Base-by-base conservation (phyloP, 1,140 invertebrate species). In the Thaumetopoea pityocampa region DNA sequence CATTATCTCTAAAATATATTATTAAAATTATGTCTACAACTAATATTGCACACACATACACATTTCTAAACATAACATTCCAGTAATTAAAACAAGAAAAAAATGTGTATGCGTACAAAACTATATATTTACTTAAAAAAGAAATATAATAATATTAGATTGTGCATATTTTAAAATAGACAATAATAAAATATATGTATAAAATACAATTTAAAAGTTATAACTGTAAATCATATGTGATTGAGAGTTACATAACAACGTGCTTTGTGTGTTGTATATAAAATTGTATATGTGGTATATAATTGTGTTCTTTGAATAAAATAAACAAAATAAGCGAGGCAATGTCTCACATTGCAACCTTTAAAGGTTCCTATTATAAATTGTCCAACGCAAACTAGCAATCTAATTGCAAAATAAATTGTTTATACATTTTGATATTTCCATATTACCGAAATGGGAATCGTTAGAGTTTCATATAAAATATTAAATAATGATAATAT, bases 31-130 rank as follows among this genome's bases (percentile, higher is more conserved):
- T 67, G 24, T 64, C 60, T 76, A 80, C 43, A 83, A 79, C 77
- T 83, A 83, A 81, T 83, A 83, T 83, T 83, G 77, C 79, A 83
- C 77, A 81, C 77, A 83, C 79, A 83, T 83, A 83, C 79, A 83
- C 79, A 83, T 79, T 80, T 71, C 53, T 70, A 64, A 69, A 65
- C 58, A 43, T 56, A 66, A 57, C 43, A 51, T 66, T 64, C 45
- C 59, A 63, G 38, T 54, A 57, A 55, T 55, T 46, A 49, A 63
- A 60, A 56, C 43, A 67, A 61, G 47, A 52, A 34, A 57, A 70
- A 71, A 72, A 79, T 79, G 77, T 83, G 77, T 83, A 79, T 81
- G 77, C 67, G 77, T 54, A 81, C 66, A 76, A 79, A 77, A 70
- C 55, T 70, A 78, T 71, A n/a, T n/a, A 63, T 63, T 67, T 58